phyloP scores from a whole-genome alignment of 2,888 invertebrate species.

The Drosophila nigricruria region DNA sequence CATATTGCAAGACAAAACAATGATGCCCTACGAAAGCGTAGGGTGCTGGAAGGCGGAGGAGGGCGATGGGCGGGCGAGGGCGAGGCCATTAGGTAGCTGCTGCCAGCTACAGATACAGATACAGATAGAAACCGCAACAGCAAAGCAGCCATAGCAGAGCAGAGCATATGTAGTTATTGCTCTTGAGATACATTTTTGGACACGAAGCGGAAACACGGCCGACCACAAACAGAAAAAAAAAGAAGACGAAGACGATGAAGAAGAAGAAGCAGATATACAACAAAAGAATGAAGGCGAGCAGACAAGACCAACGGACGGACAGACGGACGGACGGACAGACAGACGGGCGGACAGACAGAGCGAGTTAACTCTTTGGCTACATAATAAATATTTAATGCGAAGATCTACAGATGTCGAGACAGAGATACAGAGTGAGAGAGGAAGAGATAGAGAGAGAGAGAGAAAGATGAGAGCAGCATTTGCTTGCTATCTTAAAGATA shows the following conservation, averaged over 20 bases:
- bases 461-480: constrained; percentile 52
- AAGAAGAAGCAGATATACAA: constrained; percentile 14
- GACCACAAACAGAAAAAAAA: constrained; percentile 42
- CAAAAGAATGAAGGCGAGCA: constrained; percentile 47
- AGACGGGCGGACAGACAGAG: constrained; percentile 34
- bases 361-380: constrained; percentile 79
- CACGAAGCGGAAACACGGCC: constrained; percentile 74
- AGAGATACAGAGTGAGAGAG: constrained; percentile 18
- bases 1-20: neutral
- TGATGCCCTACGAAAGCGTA: neutral
- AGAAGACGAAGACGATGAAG: constrained; percentile 27
- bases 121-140: constrained; percentile 54
- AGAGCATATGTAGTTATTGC: constrained; percentile 66
- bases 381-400: constrained; percentile 78
- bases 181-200: constrained; percentile 79
- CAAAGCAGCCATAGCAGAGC: constrained; percentile 55
- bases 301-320: constrained; percentile 15
- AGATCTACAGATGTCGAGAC: constrained; percentile 53
- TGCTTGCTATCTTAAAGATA: constrained; percentile 74
- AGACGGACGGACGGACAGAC: constrained; percentile 18
- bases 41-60: neutral
- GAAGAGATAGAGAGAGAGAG: constrained; percentile 15
- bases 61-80: neutral
- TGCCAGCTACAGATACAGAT: constrained; percentile 46
- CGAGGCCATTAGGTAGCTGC: constrained; percentile 65